Base-by-base conservation (phyloP, 1,140 invertebrate species). In the Aphelenchoides fujianensis region DNA sequence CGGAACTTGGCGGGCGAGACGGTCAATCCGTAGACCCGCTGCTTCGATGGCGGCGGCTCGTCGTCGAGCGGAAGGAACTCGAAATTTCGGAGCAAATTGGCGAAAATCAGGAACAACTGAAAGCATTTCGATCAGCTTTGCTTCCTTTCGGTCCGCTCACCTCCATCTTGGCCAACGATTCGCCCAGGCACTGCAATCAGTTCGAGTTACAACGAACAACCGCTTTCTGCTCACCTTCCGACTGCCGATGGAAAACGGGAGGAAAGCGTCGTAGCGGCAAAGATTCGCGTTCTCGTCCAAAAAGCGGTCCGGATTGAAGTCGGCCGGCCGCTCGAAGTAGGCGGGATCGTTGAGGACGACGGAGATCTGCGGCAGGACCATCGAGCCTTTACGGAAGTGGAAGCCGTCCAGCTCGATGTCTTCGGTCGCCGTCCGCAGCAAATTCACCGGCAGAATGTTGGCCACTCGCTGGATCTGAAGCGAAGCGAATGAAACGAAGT, bases 131-230 rank as follows among this genome's bases (percentile, higher is more conserved):
- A n/a, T n/a, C n/a, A n/a, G n/a, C n/a, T n/a, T n/a, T n/a, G n/a
- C n/a, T n/a, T n/a, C n/a, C n/a, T n/a, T n/a, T n/a, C n/a, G n/a
- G n/a, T n/a, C n/a, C n/a, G n/a, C n/a, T n/a, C n/a, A n/a, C n/a
- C n/a, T 96, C 93, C 90, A 92, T 92, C 19, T 90, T 87, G 0
- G 93, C 93, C 62, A 96, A 85, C 0, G 91, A 89, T 78, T 95
- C 92, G 2, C 94, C 94, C 3, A 96, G 86, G 81, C 94, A 96
- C 90, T 93, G 93, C n/a, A n/a, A n/a, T n/a, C n/a, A n/a, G n/a
- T n/a, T n/a, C n/a, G n/a, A n/a, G n/a, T n/a, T n/a, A n/a, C n/a
- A n/a, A n/a, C n/a, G n/a, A n/a, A n/a, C n/a, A n/a, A n/a, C n/a
- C n/a, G n/a, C n/a, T 70, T 23, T 28, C 7, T 31, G 16, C 28